Percentiles rank a stretch among this genome's conserved stretches.
Evolutionary conservation across 2,888 invertebrate species (phyloP).

Genomic region (Amiota communis): DNA sequence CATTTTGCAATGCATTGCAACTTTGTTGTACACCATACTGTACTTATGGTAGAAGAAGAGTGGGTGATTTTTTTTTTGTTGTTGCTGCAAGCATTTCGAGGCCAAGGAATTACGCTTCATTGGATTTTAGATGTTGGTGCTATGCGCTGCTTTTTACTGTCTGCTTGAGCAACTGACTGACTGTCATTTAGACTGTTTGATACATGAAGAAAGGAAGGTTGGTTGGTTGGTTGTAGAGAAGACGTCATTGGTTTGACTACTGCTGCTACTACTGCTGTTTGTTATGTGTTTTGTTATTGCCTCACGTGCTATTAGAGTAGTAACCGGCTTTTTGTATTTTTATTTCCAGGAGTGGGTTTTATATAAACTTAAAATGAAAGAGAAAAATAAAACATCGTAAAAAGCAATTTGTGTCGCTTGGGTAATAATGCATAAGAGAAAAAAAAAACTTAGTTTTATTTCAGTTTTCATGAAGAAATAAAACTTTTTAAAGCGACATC

Average conservation of each 20-base stretch:
- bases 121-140: conserved; percentile 40
- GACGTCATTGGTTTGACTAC: too few relatives aligned
- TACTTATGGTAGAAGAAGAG: neutral
- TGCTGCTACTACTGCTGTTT: too few relatives aligned
- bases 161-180: neutral
- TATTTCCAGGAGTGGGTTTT: neutral
- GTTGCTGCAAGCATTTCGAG: conserved; percentile 14
- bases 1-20: neutral
- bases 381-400: neutral
- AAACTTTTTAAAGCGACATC: conserved; percentile 14
- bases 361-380: conserved; percentile 6
- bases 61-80: conserved; percentile 8
- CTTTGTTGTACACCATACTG: neutral
- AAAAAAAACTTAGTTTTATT: too few relatives aligned
- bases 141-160: neutral
- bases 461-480: neutral
- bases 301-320: neutral
- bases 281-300: too few relatives aligned
- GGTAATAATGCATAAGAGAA: neutral
- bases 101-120: conserved; percentile 55
- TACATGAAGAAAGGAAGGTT: neutral
- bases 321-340: conserved; percentile 44
- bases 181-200: neutral
- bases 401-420: neutral
- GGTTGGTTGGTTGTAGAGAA: neutral